A percentile compares a stretch with the other conserved stretches of the same genome.
Conservation (phyloP, 1,140 invertebrate species). For the Nasonia longicornis region DNA sequence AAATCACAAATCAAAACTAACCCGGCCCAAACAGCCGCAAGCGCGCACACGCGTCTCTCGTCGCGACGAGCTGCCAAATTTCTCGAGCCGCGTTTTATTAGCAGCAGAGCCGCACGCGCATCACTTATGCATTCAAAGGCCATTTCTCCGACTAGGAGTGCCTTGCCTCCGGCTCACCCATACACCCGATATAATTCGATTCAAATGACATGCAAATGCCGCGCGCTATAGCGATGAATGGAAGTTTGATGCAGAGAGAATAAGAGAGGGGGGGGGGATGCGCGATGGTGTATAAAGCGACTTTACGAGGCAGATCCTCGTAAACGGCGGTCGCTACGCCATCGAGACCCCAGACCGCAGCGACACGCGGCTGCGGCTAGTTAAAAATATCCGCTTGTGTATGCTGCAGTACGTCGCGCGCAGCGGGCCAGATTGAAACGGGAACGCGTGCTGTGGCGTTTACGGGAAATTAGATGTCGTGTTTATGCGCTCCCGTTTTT, state of each 20-base stretch:
- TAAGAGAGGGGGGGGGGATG: slow-evolving; percentile 17
- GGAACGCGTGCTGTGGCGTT: background rate
- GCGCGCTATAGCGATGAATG: background rate
- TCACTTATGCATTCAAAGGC: slow-evolving; percentile 41
- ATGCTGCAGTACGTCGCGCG: no score
- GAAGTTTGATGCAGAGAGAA: slow-evolving; percentile 22
- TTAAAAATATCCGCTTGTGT: background rate
- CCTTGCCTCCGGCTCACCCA: slow-evolving; percentile 10
- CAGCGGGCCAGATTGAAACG: background rate
- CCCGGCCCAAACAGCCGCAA: background rate
- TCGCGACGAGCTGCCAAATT: slow-evolving; percentile 12
- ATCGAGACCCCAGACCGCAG: background rate
- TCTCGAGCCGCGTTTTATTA: slow-evolving; percentile 38
- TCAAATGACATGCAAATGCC: slow-evolving; percentile 49
- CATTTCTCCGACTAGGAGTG: slow-evolving; percentile 15
- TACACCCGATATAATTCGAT: slow-evolving; percentile 38
- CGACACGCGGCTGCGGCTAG: background rate
- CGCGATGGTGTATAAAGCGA: slow-evolving; percentile 18
- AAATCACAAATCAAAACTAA: no score
- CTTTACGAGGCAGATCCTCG: slow-evolving; percentile 49
- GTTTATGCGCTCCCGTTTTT: background rate
- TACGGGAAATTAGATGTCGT: background rate
- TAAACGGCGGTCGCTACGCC: slow-evolving; percentile 41
- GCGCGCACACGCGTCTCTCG: background rate
- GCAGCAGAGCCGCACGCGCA: slow-evolving; percentile 8